phyloP scores from a whole-genome alignment of 2,888 invertebrate genomes.

The Agrotis exclamationis region DNA sequence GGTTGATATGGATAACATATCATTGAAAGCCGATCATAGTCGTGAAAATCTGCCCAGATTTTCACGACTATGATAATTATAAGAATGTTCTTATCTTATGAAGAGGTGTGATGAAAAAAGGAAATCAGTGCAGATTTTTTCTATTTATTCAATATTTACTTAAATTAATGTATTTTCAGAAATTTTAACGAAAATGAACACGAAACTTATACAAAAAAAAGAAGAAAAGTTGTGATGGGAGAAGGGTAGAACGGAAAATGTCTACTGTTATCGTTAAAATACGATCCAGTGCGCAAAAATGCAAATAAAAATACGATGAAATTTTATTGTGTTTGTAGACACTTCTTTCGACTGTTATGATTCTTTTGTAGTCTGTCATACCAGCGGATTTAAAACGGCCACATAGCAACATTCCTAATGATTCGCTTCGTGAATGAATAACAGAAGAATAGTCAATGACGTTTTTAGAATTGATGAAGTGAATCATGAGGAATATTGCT shows the following conservation, averaged over 20 bases:
- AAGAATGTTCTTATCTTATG: too few relatives aligned
- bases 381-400: too few relatives aligned
- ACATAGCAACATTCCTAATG: too few relatives aligned
- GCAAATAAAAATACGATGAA: conserved; percentile 11
- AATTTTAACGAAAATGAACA: neutral
- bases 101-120: too few relatives aligned
- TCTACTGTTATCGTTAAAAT: conserved; percentile 23
- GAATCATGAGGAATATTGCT: too few relatives aligned
- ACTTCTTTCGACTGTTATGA: neutral
- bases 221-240: neutral
- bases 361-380: neutral
- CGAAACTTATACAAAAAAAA: neutral
- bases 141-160: neutral
- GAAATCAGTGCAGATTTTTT: too few relatives aligned
- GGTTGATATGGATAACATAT: neutral
- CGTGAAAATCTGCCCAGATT: too few relatives aligned
- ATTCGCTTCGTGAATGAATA: too few relatives aligned
- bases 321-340: neutral
- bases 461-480: too few relatives aligned
- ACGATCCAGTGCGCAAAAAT: conserved; percentile 21
- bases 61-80: too few relatives aligned
- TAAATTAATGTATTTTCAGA: neutral
- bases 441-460: too few relatives aligned
- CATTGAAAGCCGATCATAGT: too few relatives aligned
- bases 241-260: conserved; percentile 33